Base-by-base conservation (phyloP, 2,888 invertebrate species). In the Tuta absoluta region DNA sequence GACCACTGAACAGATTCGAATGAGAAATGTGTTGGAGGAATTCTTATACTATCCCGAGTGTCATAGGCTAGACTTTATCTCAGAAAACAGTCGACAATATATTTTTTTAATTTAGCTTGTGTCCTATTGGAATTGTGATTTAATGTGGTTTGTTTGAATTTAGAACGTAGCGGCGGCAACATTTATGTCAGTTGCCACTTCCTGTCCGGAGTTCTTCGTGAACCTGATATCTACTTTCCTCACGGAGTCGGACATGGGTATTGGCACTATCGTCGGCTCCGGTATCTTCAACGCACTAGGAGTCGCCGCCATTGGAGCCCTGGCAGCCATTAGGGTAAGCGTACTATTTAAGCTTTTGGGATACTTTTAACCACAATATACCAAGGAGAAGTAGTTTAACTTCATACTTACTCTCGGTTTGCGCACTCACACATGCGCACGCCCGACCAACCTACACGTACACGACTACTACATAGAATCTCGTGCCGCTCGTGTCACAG, bases 101-200 rank as follows among this genome's bases (percentile, higher is more conserved):
- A 2, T 7, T 23, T 21, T 63, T 4, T 66, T 8, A 10, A 8
- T 33, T 21, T 37, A 37, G 17, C 19, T 38, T 24, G 2, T 21
- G 66, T 65, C 82, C 77, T 19, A 7, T 21, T 14, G 23, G 7
- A 53, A 10, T 14, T 56, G 3, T 56, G 3, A 24, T 28, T 64
- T 3, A 66, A 23, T 3, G 14, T 23, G 3, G 12, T 24, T n/a
- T 28, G 12, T 38, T 21, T 37, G 1, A 8, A 65, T 65, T 82
- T 77, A 95, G 91, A 98, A 99, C 86, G 97, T 99, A 14, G 98
- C 98, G 0, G 99, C 98, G 0, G 99, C 99, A 2, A 99, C 98
- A 0, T 98, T 99, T 76, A 98, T 99, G 96, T 96, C 99, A 0
- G 95, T 98, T 0, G 99, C 98, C 3, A 98, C 98, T 0, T 97